Percentiles rank a stretch among this genome's conserved stretches.
phyloP scores from a whole-genome alignment of 1,140 invertebrate species.

The Drosophila varians region DNA sequence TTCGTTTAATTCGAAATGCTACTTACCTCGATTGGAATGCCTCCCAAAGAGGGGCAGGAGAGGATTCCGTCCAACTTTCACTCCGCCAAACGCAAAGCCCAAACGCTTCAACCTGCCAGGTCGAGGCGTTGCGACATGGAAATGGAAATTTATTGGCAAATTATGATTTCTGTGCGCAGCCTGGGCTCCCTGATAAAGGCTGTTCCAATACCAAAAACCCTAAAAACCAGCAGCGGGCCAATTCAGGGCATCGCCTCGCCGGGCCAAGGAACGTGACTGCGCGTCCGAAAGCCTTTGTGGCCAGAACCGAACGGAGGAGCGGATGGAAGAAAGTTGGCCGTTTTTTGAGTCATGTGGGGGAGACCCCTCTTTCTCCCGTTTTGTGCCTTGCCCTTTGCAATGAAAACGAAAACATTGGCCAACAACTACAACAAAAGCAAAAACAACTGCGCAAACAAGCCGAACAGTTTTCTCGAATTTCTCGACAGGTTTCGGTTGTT shows the following conservation, averaged over 20 bases:
- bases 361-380: not conserved
- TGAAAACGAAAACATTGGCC: slow-evolving; percentile 64
- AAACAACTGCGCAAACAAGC: slow-evolving; percentile 37
- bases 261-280: slow-evolving; percentile 66
- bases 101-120: slow-evolving; percentile 52
- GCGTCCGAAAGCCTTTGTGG: slow-evolving; percentile 5
- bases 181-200: slow-evolving; percentile 9
- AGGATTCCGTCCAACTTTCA: slow-evolving; percentile 60
- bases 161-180: slow-evolving; percentile 73
- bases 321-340: slow-evolving; percentile 68
- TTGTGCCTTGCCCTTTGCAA: slow-evolving; percentile 31
- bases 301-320: slow-evolving; percentile 69
- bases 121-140: slow-evolving; percentile 49
- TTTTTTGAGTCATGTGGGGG: slow-evolving; percentile 53
- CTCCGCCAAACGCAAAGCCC: slow-evolving; percentile 53
- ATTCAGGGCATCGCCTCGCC: slow-evolving; percentile 55
- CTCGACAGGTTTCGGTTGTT: slow-evolving; percentile 57
- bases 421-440: not conserved
- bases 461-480: slow-evolving; percentile 69
- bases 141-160: slow-evolving; percentile 79
- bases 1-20: not conserved
- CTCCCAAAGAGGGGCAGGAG: not conserved
- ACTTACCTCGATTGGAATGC: not conserved
- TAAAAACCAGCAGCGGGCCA: slow-evolving; percentile 30
- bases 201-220: slow-evolving; percentile 6